Percentiles rank a stretch among this genome's conserved stretches.
Evolutionary conservation across 2,797 vertebrate genomes (phyloP).

Genomic region (Dermochelys coriacea): DNA sequence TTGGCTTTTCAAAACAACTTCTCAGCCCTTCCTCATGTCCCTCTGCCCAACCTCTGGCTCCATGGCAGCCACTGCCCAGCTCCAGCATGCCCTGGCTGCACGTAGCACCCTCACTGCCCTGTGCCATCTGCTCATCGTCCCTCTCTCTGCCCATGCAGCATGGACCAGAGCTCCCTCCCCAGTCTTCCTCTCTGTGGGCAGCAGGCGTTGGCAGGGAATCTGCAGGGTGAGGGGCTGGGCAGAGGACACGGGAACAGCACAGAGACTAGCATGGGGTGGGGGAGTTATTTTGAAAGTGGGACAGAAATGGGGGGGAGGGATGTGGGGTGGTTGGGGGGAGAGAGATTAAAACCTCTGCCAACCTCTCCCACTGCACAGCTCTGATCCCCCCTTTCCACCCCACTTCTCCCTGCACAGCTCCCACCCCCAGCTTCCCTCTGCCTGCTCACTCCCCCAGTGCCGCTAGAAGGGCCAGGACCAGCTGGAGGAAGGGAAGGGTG

Average conservation of each 20-base stretch:
- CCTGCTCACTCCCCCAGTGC: not conserved
- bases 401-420: not conserved
- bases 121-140: not conserved
- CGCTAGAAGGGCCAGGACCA: not conserved
- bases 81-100: not conserved
- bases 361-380: not conserved
- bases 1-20: not conserved
- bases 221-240: no score
- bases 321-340: no score
- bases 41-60: accelerated
- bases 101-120: not conserved
- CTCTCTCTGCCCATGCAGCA: no score
- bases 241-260: not conserved
- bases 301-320: no score
- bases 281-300: no score
- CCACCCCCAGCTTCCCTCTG: not conserved
- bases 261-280: no score
- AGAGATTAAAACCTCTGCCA: not conserved
- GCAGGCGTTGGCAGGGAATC: not conserved
- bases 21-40: not conserved
- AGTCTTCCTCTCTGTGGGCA: not conserved
- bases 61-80: not conserved
- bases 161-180: not conserved
- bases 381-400: not conserved
- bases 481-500: not conserved